These are phyloP conservation scores for Rhipidura dahli DNA, from an alignment of 2,113 vertebrate genomes.

Conservation along the genomic window DNA sequence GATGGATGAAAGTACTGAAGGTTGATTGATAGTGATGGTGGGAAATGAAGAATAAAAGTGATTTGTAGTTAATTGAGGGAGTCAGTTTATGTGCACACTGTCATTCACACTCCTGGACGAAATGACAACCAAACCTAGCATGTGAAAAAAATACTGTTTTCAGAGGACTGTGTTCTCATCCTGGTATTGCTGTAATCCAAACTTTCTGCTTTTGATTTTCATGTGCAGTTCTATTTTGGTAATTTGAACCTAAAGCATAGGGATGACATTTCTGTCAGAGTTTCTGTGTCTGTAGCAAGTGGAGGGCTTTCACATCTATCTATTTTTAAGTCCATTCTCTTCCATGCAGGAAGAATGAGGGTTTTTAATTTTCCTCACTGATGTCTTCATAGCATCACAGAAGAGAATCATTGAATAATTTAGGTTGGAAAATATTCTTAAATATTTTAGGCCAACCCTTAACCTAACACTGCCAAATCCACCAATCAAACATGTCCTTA, in stretches of 20 bases:
- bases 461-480: not conserved
- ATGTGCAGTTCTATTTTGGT: not conserved
- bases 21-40: not conserved
- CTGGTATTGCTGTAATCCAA: not conserved
- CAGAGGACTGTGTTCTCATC: not conserved
- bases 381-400: accelerated
- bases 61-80: not conserved
- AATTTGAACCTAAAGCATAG: not conserved
- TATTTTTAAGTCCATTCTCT: not conserved
- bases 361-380: not conserved
- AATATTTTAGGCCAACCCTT: not conserved
- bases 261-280: not conserved
- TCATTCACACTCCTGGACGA: not conserved
- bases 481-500: not conserved
- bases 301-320: not conserved
- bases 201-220: not conserved
- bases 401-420: not conserved
- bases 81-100: not conserved
- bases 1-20: not conserved
- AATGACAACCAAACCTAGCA: not conserved
- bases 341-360: not conserved
- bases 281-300: not conserved
- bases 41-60: not conserved
- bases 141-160: not conserved
- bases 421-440: not conserved